These are phyloP conservation scores for Danaus chrysippus DNA, from an alignment of 2,888 invertebrate genomes.

Conservation along the genomic window DNA sequence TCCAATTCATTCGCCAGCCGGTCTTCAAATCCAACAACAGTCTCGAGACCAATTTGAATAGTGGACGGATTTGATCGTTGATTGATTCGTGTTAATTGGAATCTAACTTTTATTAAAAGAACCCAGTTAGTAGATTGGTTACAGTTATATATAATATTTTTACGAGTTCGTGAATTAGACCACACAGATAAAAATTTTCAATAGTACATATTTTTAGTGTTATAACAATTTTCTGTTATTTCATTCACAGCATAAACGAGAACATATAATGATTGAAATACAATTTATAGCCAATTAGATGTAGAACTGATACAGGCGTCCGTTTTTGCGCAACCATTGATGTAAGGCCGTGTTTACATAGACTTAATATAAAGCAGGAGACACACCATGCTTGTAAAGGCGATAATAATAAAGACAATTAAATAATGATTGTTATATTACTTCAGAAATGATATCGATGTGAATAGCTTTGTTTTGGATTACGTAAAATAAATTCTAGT, in stretches of 20 bases:
- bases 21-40: constrained; percentile 12
- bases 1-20: constrained; percentile 24
- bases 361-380: neutral
- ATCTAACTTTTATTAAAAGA: constrained; percentile 1
- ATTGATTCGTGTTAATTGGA: constrained; percentile 6
- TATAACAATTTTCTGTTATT: constrained; percentile 16
- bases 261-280: constrained; percentile 24
- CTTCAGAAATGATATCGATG: too few relatives aligned
- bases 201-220: neutral
- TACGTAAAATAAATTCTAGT: neutral
- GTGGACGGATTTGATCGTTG: neutral
- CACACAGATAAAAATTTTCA: neutral
- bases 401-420: neutral
- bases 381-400: neutral
- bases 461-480: neutral
- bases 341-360: constrained; percentile 20
- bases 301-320: constrained; percentile 29
- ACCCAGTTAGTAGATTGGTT: neutral
- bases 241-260: constrained; percentile 3
- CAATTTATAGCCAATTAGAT: constrained; percentile 36
- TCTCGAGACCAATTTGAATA: constrained; percentile 1
- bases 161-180: neutral
- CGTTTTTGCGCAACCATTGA: constrained; percentile 32
- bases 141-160: constrained; percentile 1
- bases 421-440: neutral